Conservation (phyloP, 2,888 invertebrate genomes). For the Panopea generosa region DNA sequence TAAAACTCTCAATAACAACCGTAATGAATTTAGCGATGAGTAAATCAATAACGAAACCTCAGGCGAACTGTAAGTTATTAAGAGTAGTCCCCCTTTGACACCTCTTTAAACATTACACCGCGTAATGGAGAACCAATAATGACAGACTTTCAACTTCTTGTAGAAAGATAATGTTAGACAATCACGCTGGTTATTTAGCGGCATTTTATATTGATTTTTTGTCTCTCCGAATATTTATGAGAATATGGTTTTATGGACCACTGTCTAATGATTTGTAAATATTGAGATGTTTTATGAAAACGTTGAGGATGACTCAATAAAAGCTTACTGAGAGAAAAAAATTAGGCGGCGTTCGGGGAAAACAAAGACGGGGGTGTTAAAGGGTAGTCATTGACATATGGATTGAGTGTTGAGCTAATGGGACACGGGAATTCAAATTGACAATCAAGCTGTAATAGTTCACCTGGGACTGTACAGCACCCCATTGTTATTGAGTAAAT, state of each 20-base stretch:
- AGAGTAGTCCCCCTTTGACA: slow-evolving; percentile 62
- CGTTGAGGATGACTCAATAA: slow-evolving; percentile 2
- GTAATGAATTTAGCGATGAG: slow-evolving; percentile 55
- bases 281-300: slow-evolving; percentile 21
- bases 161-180: slow-evolving; percentile 60
- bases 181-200: slow-evolving; percentile 63
- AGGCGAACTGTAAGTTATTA: slow-evolving; percentile 48
- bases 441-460: too few relatives aligned
- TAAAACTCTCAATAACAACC: slow-evolving; percentile 30
- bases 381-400: too few relatives aligned
- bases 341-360: too few relatives aligned
- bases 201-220: slow-evolving; percentile 65
- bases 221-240: slow-evolving; percentile 45
- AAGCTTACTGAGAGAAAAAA: background rate
- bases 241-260: slow-evolving; percentile 48
- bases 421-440: too few relatives aligned
- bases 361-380: too few relatives aligned
- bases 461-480: too few relatives aligned
- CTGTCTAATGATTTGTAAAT: slow-evolving; percentile 52
- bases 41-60: slow-evolving; percentile 63
- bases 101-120: slow-evolving; percentile 60
- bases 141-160: slow-evolving; percentile 56
- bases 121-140: slow-evolving; percentile 64
- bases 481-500: too few relatives aligned
- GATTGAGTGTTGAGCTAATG: too few relatives aligned